Evolutionary conservation across 2,113 vertebrate species (phyloP).

Genomic region (Lophochroa leadbeateri): DNA sequence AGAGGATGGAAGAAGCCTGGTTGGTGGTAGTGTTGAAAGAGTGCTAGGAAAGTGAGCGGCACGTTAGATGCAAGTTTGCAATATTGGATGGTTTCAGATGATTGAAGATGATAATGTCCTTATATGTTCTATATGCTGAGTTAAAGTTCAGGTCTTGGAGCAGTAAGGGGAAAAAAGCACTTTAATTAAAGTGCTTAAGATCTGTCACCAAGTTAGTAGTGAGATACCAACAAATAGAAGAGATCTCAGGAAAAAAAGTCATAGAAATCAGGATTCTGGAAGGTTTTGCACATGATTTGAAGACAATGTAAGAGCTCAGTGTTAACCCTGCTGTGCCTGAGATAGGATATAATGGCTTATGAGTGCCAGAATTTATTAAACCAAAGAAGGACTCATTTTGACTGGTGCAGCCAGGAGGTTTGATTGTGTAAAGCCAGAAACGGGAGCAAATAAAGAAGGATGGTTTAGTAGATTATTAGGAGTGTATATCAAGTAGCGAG

Average conservation of each 20-base stretch:
- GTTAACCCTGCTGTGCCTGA: background rate
- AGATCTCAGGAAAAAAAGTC: background rate
- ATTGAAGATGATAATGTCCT: background rate
- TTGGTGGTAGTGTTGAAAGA: background rate
- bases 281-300: background rate
- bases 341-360: background rate
- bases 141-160: background rate
- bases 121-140: background rate
- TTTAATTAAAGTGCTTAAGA: background rate
- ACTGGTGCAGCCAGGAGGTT: background rate
- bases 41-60: background rate
- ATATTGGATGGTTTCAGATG: background rate
- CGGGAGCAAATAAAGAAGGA: background rate
- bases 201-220: background rate
- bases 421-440: background rate
- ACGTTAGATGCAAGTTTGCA: background rate
- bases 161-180: background rate
- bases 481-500: background rate
- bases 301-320: background rate
- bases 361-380: background rate
- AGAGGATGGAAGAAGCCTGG: background rate
- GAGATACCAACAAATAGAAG: background rate
- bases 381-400: background rate
- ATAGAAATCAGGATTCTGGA: background rate
- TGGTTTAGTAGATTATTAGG: background rate